Base-by-base conservation (phyloP, 2,888 invertebrate species). In the Hipparchia sbordonii region DNA sequence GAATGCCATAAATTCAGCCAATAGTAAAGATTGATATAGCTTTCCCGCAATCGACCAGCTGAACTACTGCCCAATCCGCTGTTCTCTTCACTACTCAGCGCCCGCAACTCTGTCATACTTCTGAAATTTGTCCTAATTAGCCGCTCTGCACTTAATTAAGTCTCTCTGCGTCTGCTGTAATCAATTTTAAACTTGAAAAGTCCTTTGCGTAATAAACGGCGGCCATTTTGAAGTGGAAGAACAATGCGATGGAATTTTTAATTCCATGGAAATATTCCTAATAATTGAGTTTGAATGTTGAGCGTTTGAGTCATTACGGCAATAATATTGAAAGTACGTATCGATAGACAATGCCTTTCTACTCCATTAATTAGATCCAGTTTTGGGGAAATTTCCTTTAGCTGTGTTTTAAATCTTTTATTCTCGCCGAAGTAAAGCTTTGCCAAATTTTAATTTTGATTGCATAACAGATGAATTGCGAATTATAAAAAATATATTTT, bases 161-260 rank as follows among this genome's bases (percentile, higher is more conserved):
- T 59, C 33, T 39, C 60, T 45, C 45, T 61, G 45, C 6, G 12
- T 8, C 57, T 23, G 62, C 54, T 67, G 56, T 68, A 75, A 75
- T 72, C 63, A 72, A 73, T 75, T 73, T 66, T 56, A 48, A 71
- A 75, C 72, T 72, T 65, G 70, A 71, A 74, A 71, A 72, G 67
- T 48, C 60, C 59, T 68, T 33, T 39, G 57, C 48, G 48, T 48
- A 61, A 45, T 57, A 65, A 71, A 71, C 63, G 62, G n/a, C 48
- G 51, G 67, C 57, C 75, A 66, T 71, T 73, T 69, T 51, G 39
- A 70, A 62, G 68, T 66, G 48, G 68, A 67, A 72, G 71, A 73
- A 71, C 73, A 73, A 73, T 68, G 75, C 51, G 59, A 52, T 48
- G 66, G 69, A 71, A 60, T 48, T 75, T 73, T 75, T 70, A 71